Evolutionary conservation across 1,140 invertebrate species (phyloP).

Genomic region (Probaryconus sp.): DNA sequence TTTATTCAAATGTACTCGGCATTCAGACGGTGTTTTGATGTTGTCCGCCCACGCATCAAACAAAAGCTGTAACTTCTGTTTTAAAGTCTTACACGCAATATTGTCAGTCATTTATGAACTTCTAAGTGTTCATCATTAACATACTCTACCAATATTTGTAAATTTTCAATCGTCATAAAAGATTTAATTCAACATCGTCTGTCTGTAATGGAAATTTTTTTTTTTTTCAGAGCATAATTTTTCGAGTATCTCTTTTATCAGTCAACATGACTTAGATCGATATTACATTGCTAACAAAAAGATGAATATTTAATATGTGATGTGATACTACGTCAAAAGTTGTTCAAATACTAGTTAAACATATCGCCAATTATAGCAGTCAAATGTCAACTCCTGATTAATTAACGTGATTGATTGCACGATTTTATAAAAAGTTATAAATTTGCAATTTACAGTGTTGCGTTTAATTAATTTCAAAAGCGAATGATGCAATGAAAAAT

Average conservation of each 20-base stretch:
- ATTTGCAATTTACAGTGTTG: slow-evolving; percentile 9
- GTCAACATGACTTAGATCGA: slow-evolving; percentile 11
- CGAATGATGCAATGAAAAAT: too few relatives aligned
- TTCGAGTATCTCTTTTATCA: slow-evolving; percentile 7
- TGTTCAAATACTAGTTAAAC: slow-evolving; percentile 22
- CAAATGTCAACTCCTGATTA: slow-evolving; percentile 12
- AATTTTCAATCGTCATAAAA: slow-evolving; percentile 5
- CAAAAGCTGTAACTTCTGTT: slow-evolving; percentile 42
- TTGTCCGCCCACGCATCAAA: slow-evolving; percentile 52
- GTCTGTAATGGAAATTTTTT: neutral
- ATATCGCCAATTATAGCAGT: slow-evolving; percentile 4
- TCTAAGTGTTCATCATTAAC: neutral
- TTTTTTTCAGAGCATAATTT: slow-evolving; percentile 6
- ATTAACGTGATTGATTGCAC: slow-evolving; percentile 2
- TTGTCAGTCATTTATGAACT: neutral
- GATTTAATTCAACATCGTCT: neutral
- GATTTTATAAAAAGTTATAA: neutral
- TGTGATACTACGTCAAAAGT: slow-evolving; percentile 23
- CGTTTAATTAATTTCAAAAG: neutral
- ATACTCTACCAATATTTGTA: slow-evolving; percentile 7
- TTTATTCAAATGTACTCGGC: slow-evolving; percentile 41
- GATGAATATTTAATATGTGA: slow-evolving; percentile 32
- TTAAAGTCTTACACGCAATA: slow-evolving; percentile 1
- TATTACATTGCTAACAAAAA: neutral
- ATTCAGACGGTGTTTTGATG: slow-evolving; percentile 57